Evolutionary conservation across 2,888 invertebrate species (phyloP), one percentile per base, ranked within the genome.

Genomic region (Argyra leucocephala): DNA sequence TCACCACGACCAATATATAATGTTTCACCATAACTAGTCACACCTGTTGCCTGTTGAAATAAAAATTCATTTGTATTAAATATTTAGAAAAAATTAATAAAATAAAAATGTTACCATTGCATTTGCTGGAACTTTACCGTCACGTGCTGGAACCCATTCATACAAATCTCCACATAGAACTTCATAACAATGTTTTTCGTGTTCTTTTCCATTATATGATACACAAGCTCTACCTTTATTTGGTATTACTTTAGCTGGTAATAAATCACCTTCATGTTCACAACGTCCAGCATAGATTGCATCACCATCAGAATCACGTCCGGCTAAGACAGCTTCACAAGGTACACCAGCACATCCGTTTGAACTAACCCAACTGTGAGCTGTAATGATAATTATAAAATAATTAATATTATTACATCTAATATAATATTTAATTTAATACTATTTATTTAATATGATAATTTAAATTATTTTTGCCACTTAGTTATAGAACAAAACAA

Each of bases 251-350:
- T 86, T 86, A 0, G 86, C 85, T 3, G 86, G 86, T 48, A 86
- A 69, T 78, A 83, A 78, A 71, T 86, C 85, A 22, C 84, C 88
- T 66, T 83, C 82, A 72, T 88, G 86, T 66, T 80, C 83, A 0
- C 86, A 85, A 63, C 91, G 83, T 0, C 90, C 91, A 0, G 90
- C 87, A 75, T 84, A 91, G 72, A 92, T 89, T 63, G 84, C 81
- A 1, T 83, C 82, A 0, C 91, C 90, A 71, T 90, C 90, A 18
- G 77, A 78, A 73, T 91, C 91, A 1, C 82, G 82, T 23, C 91
- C 91, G 60, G 84, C 87, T 7, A 72, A 72, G 0, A 87, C 82
- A 1, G 86, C 85, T 22, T 70, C 66, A n/a, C 71, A 67, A 1
- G 77, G 72, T 71, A 69, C 0, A 6, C 26, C 26, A 4, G 5